Percentiles rank a stretch among this genome's conserved stretches.
Evolutionary conservation across 2,797 vertebrate species (phyloP).

Genomic region (Nasua narica): DNA sequence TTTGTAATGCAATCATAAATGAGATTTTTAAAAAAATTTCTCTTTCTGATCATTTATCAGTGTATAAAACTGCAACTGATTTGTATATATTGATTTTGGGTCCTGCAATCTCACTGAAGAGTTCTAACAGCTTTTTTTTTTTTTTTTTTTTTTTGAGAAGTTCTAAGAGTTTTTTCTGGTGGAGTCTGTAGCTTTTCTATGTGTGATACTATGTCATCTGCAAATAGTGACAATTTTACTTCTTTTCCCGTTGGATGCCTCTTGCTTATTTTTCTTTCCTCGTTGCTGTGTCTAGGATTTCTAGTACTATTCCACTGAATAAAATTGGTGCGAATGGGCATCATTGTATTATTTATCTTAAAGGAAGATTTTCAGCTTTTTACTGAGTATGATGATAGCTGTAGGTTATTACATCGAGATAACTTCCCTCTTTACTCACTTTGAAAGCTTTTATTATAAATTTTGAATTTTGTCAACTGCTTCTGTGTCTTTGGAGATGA

Average conservation of each 20-base stretch:
- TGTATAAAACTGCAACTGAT: background rate
- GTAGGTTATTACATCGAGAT: background rate
- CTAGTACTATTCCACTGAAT: background rate
- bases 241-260: background rate
- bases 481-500: background rate
- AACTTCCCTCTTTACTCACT: background rate
- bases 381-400: background rate
- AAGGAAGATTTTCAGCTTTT: background rate
- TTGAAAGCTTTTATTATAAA: background rate
- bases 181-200: background rate
- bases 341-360: background rate
- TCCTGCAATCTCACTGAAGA: background rate
- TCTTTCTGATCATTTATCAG: background rate
- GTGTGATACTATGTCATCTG: background rate
- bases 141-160: too few species aligned
- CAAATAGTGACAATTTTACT: background rate
- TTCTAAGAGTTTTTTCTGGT: background rate
- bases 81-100: background rate
- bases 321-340: background rate
- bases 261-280: background rate
- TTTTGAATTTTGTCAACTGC: background rate
- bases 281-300: background rate
- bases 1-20: background rate
- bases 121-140: background rate
- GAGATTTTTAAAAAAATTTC: background rate